Conservation (phyloP, 2,797 vertebrate genomes). For the Gymnothorax javanicus region DNA sequence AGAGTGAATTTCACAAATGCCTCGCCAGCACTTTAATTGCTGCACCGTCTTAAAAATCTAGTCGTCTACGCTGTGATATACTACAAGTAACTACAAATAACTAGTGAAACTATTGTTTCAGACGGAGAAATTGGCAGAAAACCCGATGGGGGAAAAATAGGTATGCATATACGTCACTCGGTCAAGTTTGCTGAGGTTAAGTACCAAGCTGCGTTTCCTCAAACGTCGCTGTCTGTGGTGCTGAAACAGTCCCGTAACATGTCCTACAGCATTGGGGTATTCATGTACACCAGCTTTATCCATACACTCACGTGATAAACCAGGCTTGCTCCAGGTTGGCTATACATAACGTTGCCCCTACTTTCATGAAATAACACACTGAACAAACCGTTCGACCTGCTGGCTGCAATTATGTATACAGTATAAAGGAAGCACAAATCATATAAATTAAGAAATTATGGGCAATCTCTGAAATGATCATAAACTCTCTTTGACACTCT, state of each 20-base stretch:
- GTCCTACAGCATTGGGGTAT: not conserved
- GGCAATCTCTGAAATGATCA: not conserved
- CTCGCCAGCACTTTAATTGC: not conserved
- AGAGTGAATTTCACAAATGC: too few species aligned
- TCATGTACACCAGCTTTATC: not conserved
- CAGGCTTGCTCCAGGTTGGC: not conserved
- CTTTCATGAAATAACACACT: not conserved
- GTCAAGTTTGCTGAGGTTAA: not conserved
- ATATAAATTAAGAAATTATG: not conserved
- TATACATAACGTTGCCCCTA: too few species aligned
- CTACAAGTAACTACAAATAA: not conserved
- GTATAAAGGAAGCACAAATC: not conserved
- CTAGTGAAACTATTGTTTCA: not conserved
- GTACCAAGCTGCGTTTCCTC: not conserved
- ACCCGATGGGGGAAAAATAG: not conserved
- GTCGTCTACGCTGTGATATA: not conserved
- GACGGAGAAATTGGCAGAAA: not conserved
- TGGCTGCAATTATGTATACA: not conserved
- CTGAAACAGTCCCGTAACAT: not conserved
- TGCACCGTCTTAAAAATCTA: not conserved
- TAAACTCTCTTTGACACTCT: conserved; percentile 20
- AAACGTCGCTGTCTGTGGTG: not conserved
- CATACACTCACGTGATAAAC: not conserved
- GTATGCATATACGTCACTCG: not conserved
- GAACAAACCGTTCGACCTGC: not conserved